Conservation (phyloP, 2,113 vertebrate species). For the Xiphias gladius region DNA sequence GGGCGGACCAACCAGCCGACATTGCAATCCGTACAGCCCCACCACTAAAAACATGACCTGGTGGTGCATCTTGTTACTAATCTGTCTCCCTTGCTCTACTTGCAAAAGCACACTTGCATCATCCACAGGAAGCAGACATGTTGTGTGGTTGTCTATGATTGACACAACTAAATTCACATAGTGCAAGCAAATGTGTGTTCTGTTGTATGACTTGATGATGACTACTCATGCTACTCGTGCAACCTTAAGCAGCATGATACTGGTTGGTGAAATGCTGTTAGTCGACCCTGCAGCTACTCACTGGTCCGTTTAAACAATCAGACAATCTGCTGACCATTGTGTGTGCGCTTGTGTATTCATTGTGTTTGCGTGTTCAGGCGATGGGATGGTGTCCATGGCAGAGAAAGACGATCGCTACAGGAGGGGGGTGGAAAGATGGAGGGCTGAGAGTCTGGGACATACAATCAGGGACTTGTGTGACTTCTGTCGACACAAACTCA, state of each 20-base stretch:
- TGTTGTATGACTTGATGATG: neutral
- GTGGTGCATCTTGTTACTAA: too few species aligned
- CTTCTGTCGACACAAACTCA: constrained; percentile 79
- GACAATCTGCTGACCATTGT: neutral
- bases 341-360: neutral
- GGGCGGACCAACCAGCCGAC: too few species aligned
- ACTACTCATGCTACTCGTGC: neutral
- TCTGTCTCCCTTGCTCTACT: too few species aligned
- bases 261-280: neutral
- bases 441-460: constrained; percentile 85
- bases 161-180: neutral
- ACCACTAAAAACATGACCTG: too few species aligned
- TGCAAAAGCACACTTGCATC: too few species aligned
- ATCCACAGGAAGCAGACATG: neutral
- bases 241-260: neutral
- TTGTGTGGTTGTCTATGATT: neutral
- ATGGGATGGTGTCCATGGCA: constrained; percentile 89
- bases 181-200: too few species aligned
- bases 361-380: constrained; percentile 70
- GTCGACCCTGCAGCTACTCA: neutral
- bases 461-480: constrained; percentile 73
- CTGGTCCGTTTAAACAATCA: neutral
- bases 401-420: constrained; percentile 80
- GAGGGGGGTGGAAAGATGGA: constrained; percentile 86
- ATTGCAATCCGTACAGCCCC: too few species aligned